Conservation (phyloP, 2,888 invertebrate species). For the Catocala fraxini region DNA sequence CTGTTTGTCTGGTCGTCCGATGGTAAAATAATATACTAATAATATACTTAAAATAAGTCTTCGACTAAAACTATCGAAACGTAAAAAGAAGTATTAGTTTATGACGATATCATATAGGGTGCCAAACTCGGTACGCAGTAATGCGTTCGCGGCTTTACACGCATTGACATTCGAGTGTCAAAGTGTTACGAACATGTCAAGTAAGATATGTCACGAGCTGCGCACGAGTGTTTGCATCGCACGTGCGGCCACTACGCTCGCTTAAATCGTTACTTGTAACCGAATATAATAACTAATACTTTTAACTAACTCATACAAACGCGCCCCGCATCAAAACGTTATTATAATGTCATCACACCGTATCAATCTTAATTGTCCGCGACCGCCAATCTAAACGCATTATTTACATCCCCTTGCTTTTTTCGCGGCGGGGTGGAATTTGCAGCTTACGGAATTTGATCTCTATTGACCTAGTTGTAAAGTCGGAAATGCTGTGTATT, state of each 20-base stretch:
- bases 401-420: constrained; percentile 46
- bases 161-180: no score
- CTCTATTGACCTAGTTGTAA: constrained; percentile 10
- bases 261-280: constrained; percentile 52
- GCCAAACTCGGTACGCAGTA: no score
- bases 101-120: no score
- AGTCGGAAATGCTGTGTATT: constrained; percentile 12
- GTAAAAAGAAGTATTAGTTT: no score
- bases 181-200: background rate
- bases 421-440: constrained; percentile 22
- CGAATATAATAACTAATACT: constrained; percentile 54
- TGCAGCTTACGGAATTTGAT: background rate
- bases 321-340: constrained; percentile 66
- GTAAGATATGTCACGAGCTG: constrained; percentile 1
- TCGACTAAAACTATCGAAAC: no score
- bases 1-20: no score
- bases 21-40: no score
- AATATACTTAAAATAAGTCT: no score
- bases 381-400: constrained; percentile 61
- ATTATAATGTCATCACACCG: constrained; percentile 79
- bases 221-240: background rate
- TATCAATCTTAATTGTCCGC: constrained; percentile 75
- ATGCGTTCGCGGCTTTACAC: no score
- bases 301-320: constrained; percentile 54
- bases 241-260: constrained; percentile 32